A percentile compares a stretch with the other conserved stretches of the same genome.
Conservation (phyloP, 1,140 invertebrate genomes). For the Drosophila insularis region DNA sequence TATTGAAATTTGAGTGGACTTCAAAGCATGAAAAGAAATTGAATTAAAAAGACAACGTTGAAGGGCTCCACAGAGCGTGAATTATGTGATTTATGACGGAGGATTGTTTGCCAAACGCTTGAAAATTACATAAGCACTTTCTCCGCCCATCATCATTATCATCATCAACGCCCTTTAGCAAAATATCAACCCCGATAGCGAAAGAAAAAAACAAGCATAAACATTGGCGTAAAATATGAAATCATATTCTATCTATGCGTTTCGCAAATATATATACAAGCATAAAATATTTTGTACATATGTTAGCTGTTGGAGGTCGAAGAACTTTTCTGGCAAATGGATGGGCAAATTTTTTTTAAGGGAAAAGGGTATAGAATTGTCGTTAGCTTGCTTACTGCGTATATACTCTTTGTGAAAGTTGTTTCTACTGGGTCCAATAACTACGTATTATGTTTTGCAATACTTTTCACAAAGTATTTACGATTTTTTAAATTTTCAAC, state of each 20-base stretch:
- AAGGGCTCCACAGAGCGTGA: slow-evolving; percentile 64
- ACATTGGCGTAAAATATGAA: slow-evolving; percentile 54
- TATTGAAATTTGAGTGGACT: slow-evolving; percentile 80
- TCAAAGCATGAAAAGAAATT: slow-evolving; percentile 72
- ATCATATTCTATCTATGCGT: slow-evolving; percentile 50
- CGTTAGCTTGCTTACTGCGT: neutral
- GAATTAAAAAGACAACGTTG: slow-evolving; percentile 73
- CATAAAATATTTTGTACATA: slow-evolving; percentile 40
- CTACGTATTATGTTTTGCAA: neutral
- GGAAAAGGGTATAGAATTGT: slow-evolving; percentile 1
- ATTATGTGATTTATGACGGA: slow-evolving; percentile 76
- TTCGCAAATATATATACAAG: slow-evolving; percentile 15
- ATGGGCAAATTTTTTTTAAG: slow-evolving; percentile 7
- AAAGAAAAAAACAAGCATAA: neutral
- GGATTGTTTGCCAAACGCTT: slow-evolving; percentile 72
- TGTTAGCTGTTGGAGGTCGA: slow-evolving; percentile 38
- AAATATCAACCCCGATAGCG: slow-evolving; percentile 26
- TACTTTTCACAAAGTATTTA: neutral
- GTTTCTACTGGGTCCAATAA: neutral
- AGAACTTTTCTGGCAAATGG: slow-evolving; percentile 46
- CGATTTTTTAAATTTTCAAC: neutral
- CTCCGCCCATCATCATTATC: slow-evolving; percentile 18
- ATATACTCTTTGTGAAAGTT: neutral
- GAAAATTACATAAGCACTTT: slow-evolving; percentile 72
- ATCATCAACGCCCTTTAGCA: slow-evolving; percentile 10